Conservation (phyloP, 2,113 vertebrate species). For the Stigmatopora nigra region DNA sequence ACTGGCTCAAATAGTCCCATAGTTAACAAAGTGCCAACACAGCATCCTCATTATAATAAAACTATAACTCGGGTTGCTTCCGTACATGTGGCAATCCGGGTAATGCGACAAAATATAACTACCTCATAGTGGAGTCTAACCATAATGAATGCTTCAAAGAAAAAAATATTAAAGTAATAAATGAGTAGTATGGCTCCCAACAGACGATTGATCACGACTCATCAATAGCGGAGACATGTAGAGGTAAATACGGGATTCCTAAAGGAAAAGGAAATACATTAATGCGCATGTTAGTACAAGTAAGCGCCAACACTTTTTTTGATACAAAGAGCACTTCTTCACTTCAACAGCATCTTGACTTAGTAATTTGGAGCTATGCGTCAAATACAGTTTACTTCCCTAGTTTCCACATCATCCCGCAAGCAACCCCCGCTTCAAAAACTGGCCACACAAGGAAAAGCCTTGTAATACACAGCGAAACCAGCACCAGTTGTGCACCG, state of each 20-base stretch:
- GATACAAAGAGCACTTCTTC: slow-evolving; percentile 25
- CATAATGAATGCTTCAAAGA: slow-evolving; percentile 6
- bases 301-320: not conserved
- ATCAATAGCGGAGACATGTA: not conserved
- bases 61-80: slow-evolving; percentile 1
- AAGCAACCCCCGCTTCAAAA: slow-evolving; percentile 25
- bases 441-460: slow-evolving; percentile 45
- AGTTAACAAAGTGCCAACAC: slow-evolving; percentile 37
- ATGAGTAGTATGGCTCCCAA: not conserved
- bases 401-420: slow-evolving; percentile 31
- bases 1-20: slow-evolving; percentile 28
- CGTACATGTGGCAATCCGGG: not conserved
- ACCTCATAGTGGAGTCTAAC: not conserved
- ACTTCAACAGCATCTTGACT: slow-evolving; percentile 12
- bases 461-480: slow-evolving; percentile 62
- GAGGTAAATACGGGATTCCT: no score
- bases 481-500: slow-evolving; percentile 56
- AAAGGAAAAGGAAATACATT: not conserved
- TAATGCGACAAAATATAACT: not conserved
- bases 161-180: not conserved
- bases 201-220: not conserved
- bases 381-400: slow-evolving; percentile 39
- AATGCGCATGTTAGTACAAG: not conserved
- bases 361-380: slow-evolving; percentile 7
- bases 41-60: slow-evolving; percentile 47